These are phyloP conservation scores for Hemitrygon akajei DNA, from an alignment of 2,797 vertebrate species.

Conservation along the genomic window DNA sequence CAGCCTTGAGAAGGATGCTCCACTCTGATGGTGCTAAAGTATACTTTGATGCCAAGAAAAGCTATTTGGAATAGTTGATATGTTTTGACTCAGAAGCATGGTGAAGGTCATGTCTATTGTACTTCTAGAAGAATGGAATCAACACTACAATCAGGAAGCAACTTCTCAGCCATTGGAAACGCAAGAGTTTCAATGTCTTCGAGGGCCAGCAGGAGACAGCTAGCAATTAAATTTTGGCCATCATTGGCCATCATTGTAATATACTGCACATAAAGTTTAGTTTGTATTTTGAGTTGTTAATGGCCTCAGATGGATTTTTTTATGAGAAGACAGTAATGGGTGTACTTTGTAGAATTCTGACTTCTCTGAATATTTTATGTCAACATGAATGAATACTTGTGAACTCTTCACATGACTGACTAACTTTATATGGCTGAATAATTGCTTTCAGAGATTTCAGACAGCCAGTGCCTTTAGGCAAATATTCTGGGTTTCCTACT, in stretches of 20 bases:
- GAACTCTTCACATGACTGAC: background rate
- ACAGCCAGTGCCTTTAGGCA: background rate
- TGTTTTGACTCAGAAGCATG: no score
- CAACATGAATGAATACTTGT: background rate
- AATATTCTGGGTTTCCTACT: background rate
- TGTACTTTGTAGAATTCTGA: background rate
- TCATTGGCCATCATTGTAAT: background rate
- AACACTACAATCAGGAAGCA: no score
- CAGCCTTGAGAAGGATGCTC: no score
- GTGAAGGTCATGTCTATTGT: no score
- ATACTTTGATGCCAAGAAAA: no score
- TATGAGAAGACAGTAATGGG: background rate
- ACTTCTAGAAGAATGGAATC: no score
- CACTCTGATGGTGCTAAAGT: no score
- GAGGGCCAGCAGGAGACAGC: background rate
- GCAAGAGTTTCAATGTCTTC: no score
- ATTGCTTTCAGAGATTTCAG: background rate
- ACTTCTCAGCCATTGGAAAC: no score
- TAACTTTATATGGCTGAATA: background rate
- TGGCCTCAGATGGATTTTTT: slow-evolving; percentile 5
- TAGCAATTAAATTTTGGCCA: background rate
- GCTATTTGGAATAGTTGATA: no score
- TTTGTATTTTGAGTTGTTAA: background rate
- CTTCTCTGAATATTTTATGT: background rate
- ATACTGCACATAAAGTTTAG: background rate